Conservation (phyloP, 2,113 vertebrate species). For the Phyllopteryx taeniolatus region DNA sequence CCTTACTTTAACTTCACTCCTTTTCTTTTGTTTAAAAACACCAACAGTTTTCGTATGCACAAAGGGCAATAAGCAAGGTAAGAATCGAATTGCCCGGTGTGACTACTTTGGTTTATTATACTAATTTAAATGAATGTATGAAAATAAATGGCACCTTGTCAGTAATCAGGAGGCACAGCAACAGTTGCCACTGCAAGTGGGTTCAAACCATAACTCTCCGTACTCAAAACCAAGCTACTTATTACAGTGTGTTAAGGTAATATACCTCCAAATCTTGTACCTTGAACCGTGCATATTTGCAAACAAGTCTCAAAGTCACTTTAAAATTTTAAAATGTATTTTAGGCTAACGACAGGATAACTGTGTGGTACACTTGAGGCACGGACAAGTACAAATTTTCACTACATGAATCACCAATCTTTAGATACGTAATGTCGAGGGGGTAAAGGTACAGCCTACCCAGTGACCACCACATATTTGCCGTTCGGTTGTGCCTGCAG, state of each 20-base stretch:
- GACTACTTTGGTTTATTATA: too few species aligned
- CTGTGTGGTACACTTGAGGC: background rate
- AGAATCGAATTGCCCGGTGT: background rate
- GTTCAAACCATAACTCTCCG: too few species aligned
- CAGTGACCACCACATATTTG: conserved; percentile 95
- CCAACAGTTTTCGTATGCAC: background rate
- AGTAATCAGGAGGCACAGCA: too few species aligned
- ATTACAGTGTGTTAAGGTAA: too few species aligned
- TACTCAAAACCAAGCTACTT: too few species aligned
- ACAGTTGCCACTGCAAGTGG: too few species aligned
- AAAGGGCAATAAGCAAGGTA: background rate
- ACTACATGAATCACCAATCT: background rate
- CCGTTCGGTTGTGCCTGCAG: conserved; percentile 84
- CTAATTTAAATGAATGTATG: too few species aligned
- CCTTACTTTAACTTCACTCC: too few species aligned
- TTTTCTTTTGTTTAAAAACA: too few species aligned
- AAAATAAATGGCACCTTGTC: too few species aligned
- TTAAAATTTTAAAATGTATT: background rate
- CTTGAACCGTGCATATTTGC: background rate
- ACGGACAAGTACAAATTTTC: background rate
- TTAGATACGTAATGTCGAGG: background rate
- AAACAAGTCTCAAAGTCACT: background rate
- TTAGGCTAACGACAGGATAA: background rate
- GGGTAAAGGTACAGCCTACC: conserved; percentile 69
- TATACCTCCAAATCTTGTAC: too few species aligned